Evolutionary conservation across 2,888 invertebrate genomes (phyloP).

Genomic region (Argyra leucocephala): DNA sequence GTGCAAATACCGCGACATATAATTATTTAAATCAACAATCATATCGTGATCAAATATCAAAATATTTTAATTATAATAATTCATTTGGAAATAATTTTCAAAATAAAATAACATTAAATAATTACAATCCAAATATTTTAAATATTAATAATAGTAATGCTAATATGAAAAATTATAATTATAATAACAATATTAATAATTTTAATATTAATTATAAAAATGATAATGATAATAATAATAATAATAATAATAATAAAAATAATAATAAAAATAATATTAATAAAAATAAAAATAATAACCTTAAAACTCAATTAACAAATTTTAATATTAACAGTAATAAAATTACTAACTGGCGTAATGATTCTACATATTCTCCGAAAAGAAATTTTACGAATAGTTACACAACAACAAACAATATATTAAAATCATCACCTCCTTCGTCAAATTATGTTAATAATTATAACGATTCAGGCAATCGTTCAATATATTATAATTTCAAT

Average conservation of each 20-base stretch:
- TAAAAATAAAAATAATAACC: background rate
- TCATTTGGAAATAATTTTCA: background rate
- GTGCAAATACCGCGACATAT: background rate
- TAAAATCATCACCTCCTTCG: conserved; percentile 23
- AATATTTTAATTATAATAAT: background rate
- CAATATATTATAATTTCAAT: conserved; percentile 18
- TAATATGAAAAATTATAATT: background rate
- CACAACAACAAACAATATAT: conserved; percentile 2
- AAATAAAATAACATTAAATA: background rate
- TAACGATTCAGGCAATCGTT: conserved; percentile 14
- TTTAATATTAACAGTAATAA: conserved; percentile 14
- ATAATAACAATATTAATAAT: conserved; percentile 4
- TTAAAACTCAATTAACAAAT: background rate
- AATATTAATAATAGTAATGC: background rate
- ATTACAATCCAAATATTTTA: background rate
- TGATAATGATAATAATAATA: background rate
- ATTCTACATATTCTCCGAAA: conserved; percentile 32
- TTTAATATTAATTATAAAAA: background rate
- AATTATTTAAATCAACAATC: background rate
- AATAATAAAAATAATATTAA: background rate
- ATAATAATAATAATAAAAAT: background rate
- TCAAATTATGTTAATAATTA: conserved; percentile 18
- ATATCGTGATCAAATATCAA: conserved; percentile 6
- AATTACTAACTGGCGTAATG: conserved; percentile 42
- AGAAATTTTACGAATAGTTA: conserved; percentile 29